Evolutionary conservation across 1,140 invertebrate species (phyloP), one percentile per base, ranked within the genome.

Genomic region (Antheraea pernyi): DNA sequence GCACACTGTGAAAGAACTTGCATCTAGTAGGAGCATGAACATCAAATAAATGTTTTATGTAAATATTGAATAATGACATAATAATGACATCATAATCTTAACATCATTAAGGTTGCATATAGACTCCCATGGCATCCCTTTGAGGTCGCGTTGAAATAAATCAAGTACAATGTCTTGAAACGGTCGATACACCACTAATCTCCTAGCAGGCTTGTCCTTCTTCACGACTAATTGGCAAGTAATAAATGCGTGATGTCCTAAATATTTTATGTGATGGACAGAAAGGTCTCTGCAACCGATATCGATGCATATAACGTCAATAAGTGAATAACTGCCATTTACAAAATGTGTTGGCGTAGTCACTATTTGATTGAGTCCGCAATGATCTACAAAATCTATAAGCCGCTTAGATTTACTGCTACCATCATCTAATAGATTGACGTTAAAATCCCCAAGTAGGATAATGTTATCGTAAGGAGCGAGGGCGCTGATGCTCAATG

Each of bases 381-480:
- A 7, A 8, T 46, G 46, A 19, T 59, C 7, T 5, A 71, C 19
- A 18, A 71, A 71, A 4, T 59, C 63, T 3, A 11, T 48, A 7
- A 42, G 39, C 7, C 22, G 74, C 22, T 65, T 65, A 0, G 30
- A 37, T 59, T 65, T 69, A 9, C 8, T 5, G n/a, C 8, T 53
- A 10, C 18, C 19, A n/a, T 8, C 22, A 53, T 69, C 59, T 10
- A 68, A 48, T 7, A 59, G 48, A 6, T 80, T 70, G 13, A 80
- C 68, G 73, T 82, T 82, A 53, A 80, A 72, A 46, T 82, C 80
- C 3, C 71, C 70, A 5, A 79, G 19, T 0, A 80, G 8, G 3
- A 64, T 63, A 76, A 11, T 30, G 22, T 30, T 30, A 30, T 30
- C 22, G 22, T 2, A 30, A 30, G 22, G 22, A 4, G 22, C 22